These are phyloP conservation scores for Heliconius aoede DNA, from an alignment of 2,888 invertebrate species.

Conservation along the genomic window DNA sequence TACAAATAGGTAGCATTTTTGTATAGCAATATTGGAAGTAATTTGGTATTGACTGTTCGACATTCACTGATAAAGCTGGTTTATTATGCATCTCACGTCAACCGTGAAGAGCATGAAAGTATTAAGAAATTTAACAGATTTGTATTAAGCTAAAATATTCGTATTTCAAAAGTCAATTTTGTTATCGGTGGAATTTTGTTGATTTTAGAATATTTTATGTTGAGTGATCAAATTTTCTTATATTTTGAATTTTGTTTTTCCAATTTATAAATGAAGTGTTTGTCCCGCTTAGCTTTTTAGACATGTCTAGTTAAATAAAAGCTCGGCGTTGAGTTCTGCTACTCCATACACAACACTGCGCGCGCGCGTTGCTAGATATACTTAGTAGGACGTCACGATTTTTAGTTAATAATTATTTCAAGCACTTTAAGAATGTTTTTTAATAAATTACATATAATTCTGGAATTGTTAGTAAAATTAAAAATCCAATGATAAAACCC, in stretches of 20 bases:
- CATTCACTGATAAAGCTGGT: slow-evolving; percentile 43
- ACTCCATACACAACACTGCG: too few species aligned
- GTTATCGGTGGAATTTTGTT: neutral
- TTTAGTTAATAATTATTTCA: too few species aligned
- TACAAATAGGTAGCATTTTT: slow-evolving; percentile 1
- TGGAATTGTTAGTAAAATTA: too few species aligned
- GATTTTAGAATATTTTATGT: neutral
- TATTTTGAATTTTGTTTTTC: neutral
- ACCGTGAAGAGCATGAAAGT: slow-evolving; percentile 19
- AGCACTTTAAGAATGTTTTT: too few species aligned
- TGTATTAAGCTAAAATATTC: neutral
- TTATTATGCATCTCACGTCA: slow-evolving; percentile 34
- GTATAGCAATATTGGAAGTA: slow-evolving; percentile 11
- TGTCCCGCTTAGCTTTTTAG: too few species aligned
- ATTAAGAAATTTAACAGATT: slow-evolving; percentile 30
- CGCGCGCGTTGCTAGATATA: too few species aligned
- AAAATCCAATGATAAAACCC: too few species aligned
- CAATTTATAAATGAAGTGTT: too few species aligned
- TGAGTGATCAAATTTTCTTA: neutral
- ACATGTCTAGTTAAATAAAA: too few species aligned
- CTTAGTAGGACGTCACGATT: too few species aligned
- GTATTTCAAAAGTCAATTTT: slow-evolving; percentile 14
- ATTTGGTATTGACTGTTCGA: slow-evolving; percentile 33
- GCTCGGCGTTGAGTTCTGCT: too few species aligned
- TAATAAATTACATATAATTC: too few species aligned